Base-by-base conservation (phyloP, 30 jellyfish, hydroid and myxozoan species). In the Aurelia sp. region DNA sequence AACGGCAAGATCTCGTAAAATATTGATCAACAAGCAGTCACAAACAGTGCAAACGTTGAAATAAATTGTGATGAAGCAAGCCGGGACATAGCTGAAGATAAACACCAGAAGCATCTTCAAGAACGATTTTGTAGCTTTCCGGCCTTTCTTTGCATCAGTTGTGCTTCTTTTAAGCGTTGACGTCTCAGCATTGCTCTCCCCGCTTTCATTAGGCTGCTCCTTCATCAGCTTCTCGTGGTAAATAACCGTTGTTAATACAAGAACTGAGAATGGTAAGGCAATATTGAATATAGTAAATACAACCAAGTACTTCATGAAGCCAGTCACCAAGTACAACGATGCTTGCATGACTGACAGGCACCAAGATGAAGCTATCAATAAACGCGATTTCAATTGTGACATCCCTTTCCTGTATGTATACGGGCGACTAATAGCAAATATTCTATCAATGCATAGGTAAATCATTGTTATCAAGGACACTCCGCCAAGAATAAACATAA, bases 21-120 rank as follows among this genome's bases (percentile, higher is more conserved):
- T 40, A 18, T 50, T 13, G 41, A 85, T 74, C 63, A 85, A 76
- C 30, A 41, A 13, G 48, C 95, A 85, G 69, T 85, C 52, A 51
- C 95, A 85, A 20, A 41, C 66, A 20, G 51, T 67, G 78, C 95
- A 85, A 13, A 66, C 70, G 35, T 67, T 85, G 61, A 85, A 69
- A 55, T 85, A 85, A 19, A 64, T 55, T 9, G 86, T 85, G 72
- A 85, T 85, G 76, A 85, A 52, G 31, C 88, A 74, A 47, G 88
- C 95, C n/a, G 95, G 95, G 30, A 85, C 48, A 48, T 85, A 85
- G 76, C 89, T 85, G 68, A 74, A 24, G 18, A 75, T 75, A 60
- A 85, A 74, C 3, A 85, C 95, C n/a, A 85, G 63, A 15, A 85
- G 77, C 95, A 85, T 85, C 40, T 69, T 74, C 35, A 85, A 47